Conservation (phyloP, 2,888 invertebrate species). For the Brachycybe producta region DNA sequence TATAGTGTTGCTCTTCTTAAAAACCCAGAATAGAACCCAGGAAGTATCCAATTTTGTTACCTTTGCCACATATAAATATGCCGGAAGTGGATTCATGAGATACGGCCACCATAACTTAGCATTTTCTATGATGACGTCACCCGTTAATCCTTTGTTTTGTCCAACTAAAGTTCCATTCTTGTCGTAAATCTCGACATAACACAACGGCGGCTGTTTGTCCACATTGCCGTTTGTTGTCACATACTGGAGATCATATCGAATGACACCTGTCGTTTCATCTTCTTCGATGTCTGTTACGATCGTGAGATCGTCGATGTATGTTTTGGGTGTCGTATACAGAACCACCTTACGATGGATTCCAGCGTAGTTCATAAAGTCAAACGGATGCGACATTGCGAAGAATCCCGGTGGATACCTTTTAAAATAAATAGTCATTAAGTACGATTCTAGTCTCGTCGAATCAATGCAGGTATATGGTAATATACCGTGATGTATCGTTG, state of each 20-base stretch:
- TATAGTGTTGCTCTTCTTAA: too few species aligned
- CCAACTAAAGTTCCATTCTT: constrained; percentile 26
- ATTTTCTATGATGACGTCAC: constrained; percentile 51
- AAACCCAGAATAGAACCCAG: too few species aligned
- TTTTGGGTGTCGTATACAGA: constrained; percentile 70
- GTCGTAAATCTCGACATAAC: constrained; percentile 22
- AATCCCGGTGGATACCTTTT: constrained; percentile 46
- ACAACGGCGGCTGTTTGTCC: neutral
- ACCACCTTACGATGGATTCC: constrained; percentile 89
- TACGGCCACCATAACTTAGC: constrained; percentile 87
- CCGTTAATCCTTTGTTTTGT: constrained; percentile 36
- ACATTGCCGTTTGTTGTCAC: too few species aligned
- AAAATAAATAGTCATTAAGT: constrained; percentile 12
- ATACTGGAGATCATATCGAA: too few species aligned
- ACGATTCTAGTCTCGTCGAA: too few species aligned
- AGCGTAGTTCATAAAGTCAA: constrained; percentile 97
- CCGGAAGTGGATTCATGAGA: constrained; percentile 53
- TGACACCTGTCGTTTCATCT: constrained; percentile 22
- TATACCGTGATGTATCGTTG: constrained; percentile 26
- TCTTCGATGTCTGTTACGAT: constrained; percentile 45
- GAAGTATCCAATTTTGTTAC: too few species aligned
- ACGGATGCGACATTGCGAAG: constrained; percentile 64
- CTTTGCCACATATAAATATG: constrained; percentile 70
- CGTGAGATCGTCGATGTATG: constrained; percentile 72
- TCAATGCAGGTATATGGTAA: too few species aligned